Evolutionary conservation across 2,888 invertebrate genomes (phyloP).

Genomic region (Gastrophysa polygoni): DNA sequence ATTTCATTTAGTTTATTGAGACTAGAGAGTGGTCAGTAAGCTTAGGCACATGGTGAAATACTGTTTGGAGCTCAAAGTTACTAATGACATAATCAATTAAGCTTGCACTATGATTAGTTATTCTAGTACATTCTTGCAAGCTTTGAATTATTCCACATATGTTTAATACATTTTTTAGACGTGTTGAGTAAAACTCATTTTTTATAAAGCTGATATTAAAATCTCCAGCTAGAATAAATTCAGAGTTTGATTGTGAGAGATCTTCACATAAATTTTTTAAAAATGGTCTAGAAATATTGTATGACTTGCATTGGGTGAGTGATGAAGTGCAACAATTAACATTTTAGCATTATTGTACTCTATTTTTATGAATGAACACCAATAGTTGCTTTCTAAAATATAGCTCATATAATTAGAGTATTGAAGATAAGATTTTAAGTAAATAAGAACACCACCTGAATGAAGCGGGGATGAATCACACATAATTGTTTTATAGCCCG

Average conservation of each 20-base stretch:
- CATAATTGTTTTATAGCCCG: background rate
- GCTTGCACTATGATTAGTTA: constrained; percentile 4
- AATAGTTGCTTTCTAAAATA: background rate
- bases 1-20: background rate
- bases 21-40: background rate
- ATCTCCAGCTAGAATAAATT: background rate
- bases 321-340: background rate
- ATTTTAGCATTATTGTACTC: background rate
- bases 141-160: constrained; percentile 5
- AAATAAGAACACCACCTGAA: background rate
- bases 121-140: constrained; percentile 10
- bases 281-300: background rate
- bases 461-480: constrained; percentile 2
- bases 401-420: background rate
- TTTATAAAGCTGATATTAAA: constrained; percentile 5
- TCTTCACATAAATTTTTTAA: constrained; percentile 1
- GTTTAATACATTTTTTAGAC: constrained; percentile 2
- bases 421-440: background rate
- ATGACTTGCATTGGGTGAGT: background rate
- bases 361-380: background rate
- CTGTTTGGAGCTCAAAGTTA: constrained; percentile 5
- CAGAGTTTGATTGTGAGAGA: background rate
- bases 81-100: constrained; percentile 12
- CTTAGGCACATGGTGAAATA: constrained; percentile 9
- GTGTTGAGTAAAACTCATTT: constrained; percentile 1